These are phyloP conservation scores for Melanogrammus aeglefinus DNA, from an alignment of 2,797 vertebrate genomes.

Conservation along the genomic window DNA sequence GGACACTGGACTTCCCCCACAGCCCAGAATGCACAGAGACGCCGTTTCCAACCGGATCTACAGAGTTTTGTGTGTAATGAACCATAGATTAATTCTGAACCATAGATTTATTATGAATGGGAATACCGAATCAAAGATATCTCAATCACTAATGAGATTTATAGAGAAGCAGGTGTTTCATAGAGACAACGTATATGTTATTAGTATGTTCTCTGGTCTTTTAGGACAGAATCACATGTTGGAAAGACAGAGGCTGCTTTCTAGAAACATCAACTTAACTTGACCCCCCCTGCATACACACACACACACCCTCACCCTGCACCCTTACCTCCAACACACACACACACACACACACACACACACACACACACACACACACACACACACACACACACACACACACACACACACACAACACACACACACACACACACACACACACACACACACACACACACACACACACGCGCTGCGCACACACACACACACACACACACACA, in stretches of 20 bases:
- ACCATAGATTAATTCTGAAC: too few relatives aligned
- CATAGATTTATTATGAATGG: neutral
- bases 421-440: slow-evolving; percentile 15
- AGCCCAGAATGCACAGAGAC: neutral
- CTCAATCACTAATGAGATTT: too few relatives aligned
- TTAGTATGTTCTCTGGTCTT: neutral
- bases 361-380: neutral
- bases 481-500: neutral
- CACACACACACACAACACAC: slow-evolving; percentile 14
- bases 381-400: neutral
- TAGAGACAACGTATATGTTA: too few relatives aligned
- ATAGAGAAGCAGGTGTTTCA: too few relatives aligned
- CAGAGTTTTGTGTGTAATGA: too few relatives aligned
- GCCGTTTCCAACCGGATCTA: neutral
- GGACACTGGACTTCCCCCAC: slow-evolving; percentile 26
- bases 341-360: slow-evolving; percentile 15
- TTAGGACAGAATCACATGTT: slow-evolving; percentile 37
- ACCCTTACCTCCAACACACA: slow-evolving; percentile 3
- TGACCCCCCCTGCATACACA: neutral
- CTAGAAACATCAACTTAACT: slow-evolving; percentile 17
- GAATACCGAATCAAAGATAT: neutral
- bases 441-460: neutral
- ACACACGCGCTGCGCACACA: neutral
- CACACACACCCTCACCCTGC: too few relatives aligned
- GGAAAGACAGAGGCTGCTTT: slow-evolving; percentile 49